A percentile compares a stretch with the other conserved stretches of the same genome.
phyloP scores from a whole-genome alignment of 2,797 vertebrate genomes.

The Typhlichthys subterraneus region DNA sequence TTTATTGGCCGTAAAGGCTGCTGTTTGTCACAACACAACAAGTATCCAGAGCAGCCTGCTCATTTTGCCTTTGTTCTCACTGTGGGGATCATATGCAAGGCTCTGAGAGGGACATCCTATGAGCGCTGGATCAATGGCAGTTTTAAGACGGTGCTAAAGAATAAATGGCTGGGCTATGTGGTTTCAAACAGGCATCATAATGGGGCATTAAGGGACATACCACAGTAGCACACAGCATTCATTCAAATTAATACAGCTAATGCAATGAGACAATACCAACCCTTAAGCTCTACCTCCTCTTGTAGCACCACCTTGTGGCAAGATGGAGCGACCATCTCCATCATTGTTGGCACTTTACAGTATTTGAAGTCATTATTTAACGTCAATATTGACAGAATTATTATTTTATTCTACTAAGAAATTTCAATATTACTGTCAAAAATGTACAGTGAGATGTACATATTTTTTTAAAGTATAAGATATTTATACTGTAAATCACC shows the following conservation, averaged over 20 bases:
- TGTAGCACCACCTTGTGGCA: conserved; percentile 83
- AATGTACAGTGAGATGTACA: too few species aligned
- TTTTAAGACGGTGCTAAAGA: conserved; percentile 21
- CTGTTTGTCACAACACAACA: conserved; percentile 60
- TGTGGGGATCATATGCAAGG: conserved; percentile 25
- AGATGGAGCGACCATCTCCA: conserved; percentile 22
- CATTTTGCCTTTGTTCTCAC: conserved; percentile 60
- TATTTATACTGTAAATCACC: too few species aligned
- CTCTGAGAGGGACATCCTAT: conserved; percentile 41
- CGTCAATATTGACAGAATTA: not conserved
- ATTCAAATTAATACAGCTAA: conserved; percentile 44
- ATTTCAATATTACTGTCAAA: too few species aligned
- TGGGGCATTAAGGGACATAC: conserved; percentile 38
- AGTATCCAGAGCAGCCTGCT: conserved; percentile 47
- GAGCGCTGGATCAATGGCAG: conserved; percentile 9
- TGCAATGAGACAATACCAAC: conserved; percentile 28
- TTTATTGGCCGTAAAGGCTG: conserved; percentile 72
- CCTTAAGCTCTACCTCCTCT: conserved; percentile 71
- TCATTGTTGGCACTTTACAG: not conserved
- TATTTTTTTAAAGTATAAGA: too few species aligned
- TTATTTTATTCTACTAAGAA: too few species aligned
- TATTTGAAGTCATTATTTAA: too few species aligned
- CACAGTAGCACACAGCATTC: conserved; percentile 27
- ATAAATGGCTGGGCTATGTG: conserved; percentile 39
- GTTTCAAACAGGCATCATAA: conserved; percentile 31